A percentile compares a stretch with the other conserved stretches of the same genome.
phyloP scores from a whole-genome alignment of 2,797 vertebrate genomes.

The Cheirogaleus major region DNA sequence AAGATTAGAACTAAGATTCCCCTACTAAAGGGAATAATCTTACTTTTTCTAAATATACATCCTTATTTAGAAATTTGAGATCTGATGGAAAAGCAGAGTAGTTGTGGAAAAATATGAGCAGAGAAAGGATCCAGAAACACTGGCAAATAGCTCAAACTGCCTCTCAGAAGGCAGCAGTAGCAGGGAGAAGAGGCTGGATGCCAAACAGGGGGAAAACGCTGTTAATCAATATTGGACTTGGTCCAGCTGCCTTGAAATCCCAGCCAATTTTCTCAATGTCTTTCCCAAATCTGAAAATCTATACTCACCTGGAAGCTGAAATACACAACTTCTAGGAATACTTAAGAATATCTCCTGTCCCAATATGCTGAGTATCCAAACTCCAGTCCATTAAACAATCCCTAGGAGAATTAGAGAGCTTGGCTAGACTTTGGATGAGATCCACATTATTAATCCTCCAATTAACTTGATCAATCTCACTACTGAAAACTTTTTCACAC shows the following conservation, averaged over 20 bases:
- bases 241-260: conserved; percentile 25
- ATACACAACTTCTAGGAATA: conserved; percentile 25
- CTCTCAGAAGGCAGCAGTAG: not conserved
- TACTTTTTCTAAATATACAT: conserved; percentile 24
- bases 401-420: not conserved
- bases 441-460: conserved; percentile 36
- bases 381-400: conserved; percentile 1
- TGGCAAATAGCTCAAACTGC: conserved; percentile 5
- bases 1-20: not conserved
- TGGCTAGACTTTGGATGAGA: conserved; percentile 3
- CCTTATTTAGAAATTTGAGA: conserved; percentile 25
- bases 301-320: conserved; percentile 27
- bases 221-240: conserved; percentile 25
- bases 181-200: not conserved
- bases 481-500: not conserved
- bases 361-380: not conserved
- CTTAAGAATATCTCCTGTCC: not conserved
- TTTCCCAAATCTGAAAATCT: conserved; percentile 39
- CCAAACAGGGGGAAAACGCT: not conserved
- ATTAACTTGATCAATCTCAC: conserved; percentile 40
- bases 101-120: not conserved
- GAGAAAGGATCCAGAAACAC: conserved; percentile 7
- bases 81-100: not conserved
- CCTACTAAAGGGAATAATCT: not conserved
- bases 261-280: conserved; percentile 30